Evolutionary conservation across 2,888 invertebrate genomes (phyloP), one percentile per base, ranked within the genome.

Genomic region (Acanthosepion pharaonis): DNA sequence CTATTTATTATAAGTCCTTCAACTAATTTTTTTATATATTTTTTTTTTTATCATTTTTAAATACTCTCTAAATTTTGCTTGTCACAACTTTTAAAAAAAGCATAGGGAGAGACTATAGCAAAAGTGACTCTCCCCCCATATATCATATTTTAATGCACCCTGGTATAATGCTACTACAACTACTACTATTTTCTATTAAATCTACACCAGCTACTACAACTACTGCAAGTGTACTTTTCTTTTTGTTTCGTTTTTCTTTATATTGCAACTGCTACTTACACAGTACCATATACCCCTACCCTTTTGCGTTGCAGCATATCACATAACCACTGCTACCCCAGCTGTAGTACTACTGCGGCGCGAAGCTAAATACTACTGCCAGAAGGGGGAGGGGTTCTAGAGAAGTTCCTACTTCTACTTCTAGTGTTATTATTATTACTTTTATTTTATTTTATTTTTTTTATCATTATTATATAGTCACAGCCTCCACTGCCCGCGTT

Each of bases 211-310:
- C 78, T 78, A 78, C 78, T 78, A n/a, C n/a, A 78, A 78, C n/a
- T 78, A 78, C 28, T n/a, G n/a, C 15, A 78, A n/a, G n/a, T 78
- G 78, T 78, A n/a, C 15, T n/a, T n/a, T 33, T 33, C 25, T 25
- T 5, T 78, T 4, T n/a, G n/a, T n/a, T 78, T n/a, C 15, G n/a
- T 15, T 18, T n/a, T 9, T 33, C 18, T 78, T 33, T 78, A n/a
- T 78, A 78, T 33, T 78, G 78, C 78, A 78, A 78, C 78, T 78
- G 78, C 78, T n/a, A 78, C 78, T 78, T 78, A n/a, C 78, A 78
- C n/a, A 78, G 78, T 78, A 33, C 15, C 11, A 8, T 78, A 78
- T 15, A 78, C n/a, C n/a, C 78, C 78, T n/a, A 78, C n/a, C 78
- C 78, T 9, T 15, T 33, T 33, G 15, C 4, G n/a, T n/a, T n/a